Base-by-base conservation (phyloP, 2,113 vertebrate species). In the Balaenoptera acutorostrata region DNA sequence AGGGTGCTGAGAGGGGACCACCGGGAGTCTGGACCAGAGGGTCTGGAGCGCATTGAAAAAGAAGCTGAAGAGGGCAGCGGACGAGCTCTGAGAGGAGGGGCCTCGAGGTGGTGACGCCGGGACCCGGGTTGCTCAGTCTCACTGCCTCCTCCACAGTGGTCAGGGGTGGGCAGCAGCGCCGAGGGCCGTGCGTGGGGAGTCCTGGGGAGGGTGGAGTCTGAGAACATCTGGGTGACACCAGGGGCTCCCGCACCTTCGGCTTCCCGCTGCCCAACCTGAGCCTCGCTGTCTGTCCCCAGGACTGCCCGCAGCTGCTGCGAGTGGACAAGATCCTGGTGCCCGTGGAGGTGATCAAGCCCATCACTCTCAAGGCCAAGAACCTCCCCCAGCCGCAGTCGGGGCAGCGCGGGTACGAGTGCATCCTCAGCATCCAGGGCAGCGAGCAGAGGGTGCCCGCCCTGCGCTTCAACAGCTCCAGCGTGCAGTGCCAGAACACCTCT, bases 401-500 rank as follows among this genome's bases (percentile, higher is more conserved):
- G n/a, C 99, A 99, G 98, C 97, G 99, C 0, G 99, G 99, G 18
- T 99, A 99, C 0, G 99, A 99, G 96, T 99, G 99, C 88, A 97
- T 99, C 96, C 98, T 99, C 75, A 99, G 93, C 98, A 99, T 99
- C 98, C 99, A 99, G 97, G 99, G 99, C 69, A 98, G 97, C 0
- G 99, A 99, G 97, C 99, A 99, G 98, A 87, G 99, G 44, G 99
- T 99, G 23, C 99, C 99, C 0, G 99, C 99, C 55, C 93, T 99
- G 92, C 99, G 99, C 94, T 99, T 99, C 98, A 99, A 99, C 99
- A 99, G 99, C 98, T 99, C 99, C 98, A 99, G 99, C 0, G 99
- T 99, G 88, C 99, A 99, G 97, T 99, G 99, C 98, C 99, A 99
- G 98, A 99, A 99, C 98, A 99, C 99, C 63, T 99, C 99, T 31